Evolutionary conservation across 1,140 invertebrate genomes (phyloP).

Genomic region (Brachionus angularis): DNA sequence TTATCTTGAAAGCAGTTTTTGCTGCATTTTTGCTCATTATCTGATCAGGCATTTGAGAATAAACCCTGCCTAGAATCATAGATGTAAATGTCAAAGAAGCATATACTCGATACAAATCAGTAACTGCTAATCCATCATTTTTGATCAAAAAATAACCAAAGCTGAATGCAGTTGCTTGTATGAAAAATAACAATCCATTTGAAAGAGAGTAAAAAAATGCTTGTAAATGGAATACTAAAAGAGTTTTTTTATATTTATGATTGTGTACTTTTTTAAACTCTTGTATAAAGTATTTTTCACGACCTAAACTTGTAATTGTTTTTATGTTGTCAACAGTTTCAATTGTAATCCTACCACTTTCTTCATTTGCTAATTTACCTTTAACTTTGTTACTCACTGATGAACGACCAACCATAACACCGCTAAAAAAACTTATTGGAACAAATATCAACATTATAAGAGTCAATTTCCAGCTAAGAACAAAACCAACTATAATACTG

Average conservation of each 20-base stretch:
- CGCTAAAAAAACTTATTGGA: slow-evolving; percentile 62
- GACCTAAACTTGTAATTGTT: neutral
- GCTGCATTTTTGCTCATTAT: neutral
- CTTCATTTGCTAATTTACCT: neutral
- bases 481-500: slow-evolving; percentile 67
- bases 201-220: neutral
- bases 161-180: slow-evolving; percentile 14
- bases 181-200: neutral
- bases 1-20: neutral
- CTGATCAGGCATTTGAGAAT: neutral
- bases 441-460: slow-evolving; percentile 73
- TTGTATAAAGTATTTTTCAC: slow-evolving; percentile 4
- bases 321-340: slow-evolving; percentile 29
- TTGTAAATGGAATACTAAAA: neutral
- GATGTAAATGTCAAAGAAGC: neutral
- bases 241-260: neutral
- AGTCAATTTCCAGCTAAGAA: slow-evolving; percentile 75
- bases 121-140: neutral
- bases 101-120: slow-evolving; percentile 4
- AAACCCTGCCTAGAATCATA: neutral
- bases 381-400: neutral
- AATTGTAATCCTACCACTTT: slow-evolving; percentile 9
- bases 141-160: slow-evolving; percentile 12
- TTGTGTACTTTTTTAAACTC: neutral
- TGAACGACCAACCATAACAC: slow-evolving; percentile 49